Evolutionary conservation across 2,113 vertebrate species (phyloP).

Genomic region (Micronycteris hirsuta): DNA sequence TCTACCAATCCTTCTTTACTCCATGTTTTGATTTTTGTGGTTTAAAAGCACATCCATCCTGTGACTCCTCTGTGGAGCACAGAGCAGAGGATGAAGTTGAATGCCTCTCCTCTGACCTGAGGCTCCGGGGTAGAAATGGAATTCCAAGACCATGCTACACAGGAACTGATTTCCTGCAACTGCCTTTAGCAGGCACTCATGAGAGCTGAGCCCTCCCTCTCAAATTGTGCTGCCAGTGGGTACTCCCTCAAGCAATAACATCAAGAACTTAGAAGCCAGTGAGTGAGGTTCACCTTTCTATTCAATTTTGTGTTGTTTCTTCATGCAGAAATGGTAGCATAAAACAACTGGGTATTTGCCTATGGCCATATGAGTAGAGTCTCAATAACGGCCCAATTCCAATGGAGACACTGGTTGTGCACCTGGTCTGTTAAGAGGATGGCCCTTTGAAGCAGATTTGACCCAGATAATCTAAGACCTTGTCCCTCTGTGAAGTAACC

Average conservation of each 20-base stretch:
- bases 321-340: not conserved
- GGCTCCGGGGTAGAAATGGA: not conserved
- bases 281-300: not conserved
- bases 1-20: not conserved
- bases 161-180: not conserved
- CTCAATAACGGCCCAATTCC: not conserved
- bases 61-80: not conserved
- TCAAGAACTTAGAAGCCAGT: not conserved
- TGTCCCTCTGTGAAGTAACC: not conserved
- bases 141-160: not conserved
- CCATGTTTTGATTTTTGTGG: not conserved
- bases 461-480: not conserved
- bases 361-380: not conserved
- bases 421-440: not conserved
- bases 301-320: not conserved
- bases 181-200: no score
- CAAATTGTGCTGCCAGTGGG: accelerated
- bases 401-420: not conserved
- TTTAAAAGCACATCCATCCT: not conserved
- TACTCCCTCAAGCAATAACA: not conserved
- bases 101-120: not conserved
- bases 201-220: not conserved
- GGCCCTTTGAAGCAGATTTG: not conserved
- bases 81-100: not conserved
- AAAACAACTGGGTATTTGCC: not conserved